Base-by-base conservation (phyloP, 1,140 invertebrate species). In the Eriocheir sinensis region DNA sequence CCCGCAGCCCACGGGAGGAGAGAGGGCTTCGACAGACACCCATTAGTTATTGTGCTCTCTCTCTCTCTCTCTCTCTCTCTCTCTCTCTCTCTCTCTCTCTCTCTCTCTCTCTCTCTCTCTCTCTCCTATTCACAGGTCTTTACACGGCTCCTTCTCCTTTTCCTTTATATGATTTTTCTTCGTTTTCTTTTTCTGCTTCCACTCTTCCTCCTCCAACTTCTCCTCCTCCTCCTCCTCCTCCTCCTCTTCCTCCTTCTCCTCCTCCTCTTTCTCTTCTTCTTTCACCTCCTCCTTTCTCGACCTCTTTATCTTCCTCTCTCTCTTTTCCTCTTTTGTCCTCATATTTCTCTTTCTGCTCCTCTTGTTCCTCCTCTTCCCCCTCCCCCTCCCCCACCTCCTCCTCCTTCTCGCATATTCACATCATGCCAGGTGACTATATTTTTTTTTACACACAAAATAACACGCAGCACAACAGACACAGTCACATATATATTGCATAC, bases 21-120 rank as follows among this genome's bases (percentile, higher is more conserved):
- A n/a, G n/a, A n/a, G n/a, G 60, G 60, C 60, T 72, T n/a, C 60
- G 60, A n/a, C 60, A 27, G 60, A 12, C 60, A 72, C n/a, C 60
- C 60, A 72, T 72, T 72, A 72, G n/a, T 72, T 72, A n/a, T 32
- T 34, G 32, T 34, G 32, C 80, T 83, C 80, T 83, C 80, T 83
- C 80, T 83, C 80, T 83, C 80, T 83, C 80, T 83, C 80, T 83
- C 80, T 83, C 80, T 83, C 80, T 83, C 80, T 83, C 80, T 83
- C 80, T 83, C 80, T 83, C 80, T 83, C 80, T 83, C 80, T 83
- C 80, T 83, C 80, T 83, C 80, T 83, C 80, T 83, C 80, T 83
- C 80, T 83, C 80, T 83, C 80, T 83, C 80, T 83, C 80, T 83
- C 80, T 83, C 80, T 83, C 80, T 83, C 80, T 83, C 80, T 83